A percentile compares a stretch with the other conserved stretches of the same genome.
Conservation (phyloP, 1,140 invertebrate species). For the Lepidurus apus region DNA sequence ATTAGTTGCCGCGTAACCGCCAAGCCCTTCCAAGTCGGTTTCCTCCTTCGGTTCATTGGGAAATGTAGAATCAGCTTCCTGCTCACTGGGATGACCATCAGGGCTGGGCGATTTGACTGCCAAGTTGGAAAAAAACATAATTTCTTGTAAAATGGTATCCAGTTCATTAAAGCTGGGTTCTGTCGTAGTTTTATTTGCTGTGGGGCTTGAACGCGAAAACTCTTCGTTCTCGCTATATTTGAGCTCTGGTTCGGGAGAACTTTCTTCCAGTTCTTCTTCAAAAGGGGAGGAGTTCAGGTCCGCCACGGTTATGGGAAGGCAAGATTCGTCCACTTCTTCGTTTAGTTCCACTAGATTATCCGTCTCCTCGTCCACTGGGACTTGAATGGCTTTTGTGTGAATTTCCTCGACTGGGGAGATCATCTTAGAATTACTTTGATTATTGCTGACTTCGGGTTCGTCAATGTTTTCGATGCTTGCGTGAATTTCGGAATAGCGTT, state of each 20-base stretch:
- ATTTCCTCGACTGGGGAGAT: not conserved
- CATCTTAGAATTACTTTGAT: not conserved
- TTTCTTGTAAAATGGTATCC: not conserved
- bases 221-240: not conserved
- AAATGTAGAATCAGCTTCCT: not conserved
- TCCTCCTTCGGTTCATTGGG: not conserved
- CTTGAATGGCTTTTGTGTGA: not conserved
- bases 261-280: not conserved
- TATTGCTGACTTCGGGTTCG: not conserved
- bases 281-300: not conserved
- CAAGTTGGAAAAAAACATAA: not conserved
- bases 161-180: not conserved
- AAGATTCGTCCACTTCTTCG: constrained; percentile 20
- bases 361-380: not conserved
- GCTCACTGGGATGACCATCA: not conserved
- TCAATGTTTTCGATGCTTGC: not conserved
- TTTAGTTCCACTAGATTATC: not conserved
- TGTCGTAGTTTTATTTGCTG: not conserved
- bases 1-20: not conserved
- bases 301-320: not conserved
- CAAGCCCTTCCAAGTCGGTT: not conserved
- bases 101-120: not conserved
- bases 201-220: not conserved
- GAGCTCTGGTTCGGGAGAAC: not conserved
- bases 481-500: not conserved